Conservation (phyloP, 2,113 vertebrate genomes). For the Larimichthys polyactis region DNA sequence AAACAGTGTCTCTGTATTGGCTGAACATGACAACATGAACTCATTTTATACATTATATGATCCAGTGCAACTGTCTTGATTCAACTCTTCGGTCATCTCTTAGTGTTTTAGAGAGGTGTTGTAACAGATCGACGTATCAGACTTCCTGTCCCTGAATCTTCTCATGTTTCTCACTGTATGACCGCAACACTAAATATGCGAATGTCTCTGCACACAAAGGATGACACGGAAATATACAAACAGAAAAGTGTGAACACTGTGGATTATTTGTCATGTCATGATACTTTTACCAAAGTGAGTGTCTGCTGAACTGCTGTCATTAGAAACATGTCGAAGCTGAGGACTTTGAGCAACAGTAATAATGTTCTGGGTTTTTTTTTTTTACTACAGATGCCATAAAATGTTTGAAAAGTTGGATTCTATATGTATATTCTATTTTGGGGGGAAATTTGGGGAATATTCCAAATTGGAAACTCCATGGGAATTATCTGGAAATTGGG, state of each 20-base stretch:
- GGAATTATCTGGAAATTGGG: too few species aligned
- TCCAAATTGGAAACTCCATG: too few species aligned
- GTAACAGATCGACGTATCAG: too few species aligned
- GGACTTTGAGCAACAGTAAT: background rate
- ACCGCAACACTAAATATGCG: background rate
- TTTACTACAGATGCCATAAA: background rate
- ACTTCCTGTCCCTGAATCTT: too few species aligned
- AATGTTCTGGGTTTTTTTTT: background rate
- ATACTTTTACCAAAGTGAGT: constrained; percentile 30
- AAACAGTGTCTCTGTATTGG: background rate
- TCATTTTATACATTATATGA: too few species aligned
- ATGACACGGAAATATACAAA: background rate
- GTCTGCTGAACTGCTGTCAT: constrained; percentile 1
- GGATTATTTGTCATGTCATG: background rate
- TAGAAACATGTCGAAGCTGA: background rate
- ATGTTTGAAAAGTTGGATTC: background rate
- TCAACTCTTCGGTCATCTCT: background rate
- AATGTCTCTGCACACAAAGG: constrained; percentile 2
- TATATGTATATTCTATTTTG: constrained; percentile 3
- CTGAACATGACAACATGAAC: background rate
- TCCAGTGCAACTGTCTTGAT: background rate
- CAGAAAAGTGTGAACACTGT: background rate
- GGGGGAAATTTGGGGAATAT: too few species aligned
- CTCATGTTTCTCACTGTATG: background rate
- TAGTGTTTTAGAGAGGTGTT: background rate